phyloP scores from a whole-genome alignment of 2,113 vertebrate genomes.

The Bubo blakistoni region DNA sequence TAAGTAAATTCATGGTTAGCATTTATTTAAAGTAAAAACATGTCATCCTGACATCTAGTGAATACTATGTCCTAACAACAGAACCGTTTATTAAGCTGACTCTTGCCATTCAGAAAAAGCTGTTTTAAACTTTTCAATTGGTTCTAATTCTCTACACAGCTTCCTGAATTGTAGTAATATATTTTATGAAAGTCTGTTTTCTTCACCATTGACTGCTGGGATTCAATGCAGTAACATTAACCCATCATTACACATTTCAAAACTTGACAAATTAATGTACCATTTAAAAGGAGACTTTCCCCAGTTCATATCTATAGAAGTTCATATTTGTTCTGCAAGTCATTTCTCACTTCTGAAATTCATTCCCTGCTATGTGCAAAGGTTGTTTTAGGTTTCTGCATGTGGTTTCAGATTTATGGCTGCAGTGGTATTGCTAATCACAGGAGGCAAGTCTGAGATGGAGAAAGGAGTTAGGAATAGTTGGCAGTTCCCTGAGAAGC shows the following conservation, averaged over 20 bases:
- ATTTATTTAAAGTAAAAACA: not conserved
- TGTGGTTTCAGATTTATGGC: not conserved
- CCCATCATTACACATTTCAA: not conserved
- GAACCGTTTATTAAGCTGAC: not conserved
- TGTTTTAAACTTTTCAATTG: not conserved
- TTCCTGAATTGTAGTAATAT: not conserved
- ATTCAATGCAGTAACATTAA: not conserved
- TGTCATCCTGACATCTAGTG: not conserved
- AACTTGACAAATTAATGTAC: not conserved
- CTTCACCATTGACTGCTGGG: not conserved
- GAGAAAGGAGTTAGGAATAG: constrained; percentile 8
- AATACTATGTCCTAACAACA: not conserved
- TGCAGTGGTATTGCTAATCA: constrained; percentile 3
- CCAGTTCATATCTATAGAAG: not conserved
- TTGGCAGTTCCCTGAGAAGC: constrained; percentile 1
- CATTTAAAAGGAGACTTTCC: not conserved
- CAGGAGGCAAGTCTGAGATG: not conserved
- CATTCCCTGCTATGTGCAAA: constrained; percentile 8
- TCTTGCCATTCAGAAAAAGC: not conserved
- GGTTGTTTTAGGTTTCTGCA: constrained; percentile 21
- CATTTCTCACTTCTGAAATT: constrained; percentile 24
- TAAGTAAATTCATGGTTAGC: not conserved
- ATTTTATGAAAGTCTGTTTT: not conserved
- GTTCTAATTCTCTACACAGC: not conserved
- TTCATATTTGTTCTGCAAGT: not conserved